Evolutionary conservation across 2,113 vertebrate genomes (phyloP).

Genomic region (Noctilio leporinus): DNA sequence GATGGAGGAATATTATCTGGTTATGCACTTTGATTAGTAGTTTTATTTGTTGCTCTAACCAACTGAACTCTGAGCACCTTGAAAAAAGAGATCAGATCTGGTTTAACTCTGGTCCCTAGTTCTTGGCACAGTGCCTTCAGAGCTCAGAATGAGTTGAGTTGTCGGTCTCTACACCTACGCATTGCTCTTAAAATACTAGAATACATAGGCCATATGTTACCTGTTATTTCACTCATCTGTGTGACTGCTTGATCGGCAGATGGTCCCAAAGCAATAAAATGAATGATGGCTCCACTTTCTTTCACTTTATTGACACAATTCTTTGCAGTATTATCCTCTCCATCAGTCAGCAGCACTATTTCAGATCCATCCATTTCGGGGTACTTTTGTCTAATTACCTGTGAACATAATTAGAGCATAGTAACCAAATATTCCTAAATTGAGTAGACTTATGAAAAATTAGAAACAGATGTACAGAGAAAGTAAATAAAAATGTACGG

Average conservation of each 20-base stretch:
- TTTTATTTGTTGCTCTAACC: not conserved
- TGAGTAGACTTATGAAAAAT: not conserved
- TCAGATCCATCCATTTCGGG: conserved; percentile 45
- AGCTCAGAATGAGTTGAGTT: not conserved
- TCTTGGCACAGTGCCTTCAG: not conserved
- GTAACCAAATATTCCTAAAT: not conserved
- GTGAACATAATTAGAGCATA: not conserved
- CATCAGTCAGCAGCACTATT: conserved; percentile 74
- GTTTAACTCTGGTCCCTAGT: not conserved
- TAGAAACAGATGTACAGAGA: not conserved
- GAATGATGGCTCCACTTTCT: conserved; percentile 68
- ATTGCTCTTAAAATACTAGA: not conserved
- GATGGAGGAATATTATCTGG: not conserved
- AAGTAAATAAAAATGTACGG: not conserved
- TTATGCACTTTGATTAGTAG: not conserved
- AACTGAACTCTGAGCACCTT: not conserved
- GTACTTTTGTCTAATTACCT: not conserved
- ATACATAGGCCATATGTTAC: conserved; percentile 16
- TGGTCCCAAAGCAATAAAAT: conserved; percentile 72
- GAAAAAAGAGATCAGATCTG: not conserved
- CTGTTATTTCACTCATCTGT: conserved; percentile 46
- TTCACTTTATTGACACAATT: conserved; percentile 34
- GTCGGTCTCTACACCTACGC: not conserved
- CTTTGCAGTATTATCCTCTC: conserved; percentile 21
- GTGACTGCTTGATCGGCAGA: conserved; percentile 10